Conservation (phyloP, 2,888 invertebrate genomes). For the Drosophila pseudotalamancana region DNA sequence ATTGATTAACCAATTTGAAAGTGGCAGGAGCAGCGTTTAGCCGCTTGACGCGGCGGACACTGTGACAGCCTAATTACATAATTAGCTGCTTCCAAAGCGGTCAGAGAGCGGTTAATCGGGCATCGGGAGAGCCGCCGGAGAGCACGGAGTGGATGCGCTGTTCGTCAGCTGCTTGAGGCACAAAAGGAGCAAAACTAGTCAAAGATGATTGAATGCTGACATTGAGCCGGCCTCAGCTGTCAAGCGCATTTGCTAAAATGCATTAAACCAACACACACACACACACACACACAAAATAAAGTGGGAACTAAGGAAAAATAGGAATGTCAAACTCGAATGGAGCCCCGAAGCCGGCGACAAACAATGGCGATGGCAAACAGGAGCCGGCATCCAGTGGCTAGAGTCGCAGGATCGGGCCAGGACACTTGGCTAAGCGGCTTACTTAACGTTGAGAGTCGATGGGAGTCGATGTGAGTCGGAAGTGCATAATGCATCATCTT, state of each 20-base stretch:
- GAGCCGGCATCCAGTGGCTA: slow-evolving; percentile 18
- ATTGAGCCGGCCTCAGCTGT: slow-evolving; percentile 63
- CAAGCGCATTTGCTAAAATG: slow-evolving; percentile 68
- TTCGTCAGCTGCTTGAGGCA: slow-evolving; percentile 55
- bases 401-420: slow-evolving; percentile 32
- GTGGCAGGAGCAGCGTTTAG: slow-evolving; percentile 51
- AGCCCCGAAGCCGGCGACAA: slow-evolving; percentile 30
- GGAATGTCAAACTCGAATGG: slow-evolving; percentile 42
- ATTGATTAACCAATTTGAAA: slow-evolving; percentile 59
- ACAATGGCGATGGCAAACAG: slow-evolving; percentile 14
- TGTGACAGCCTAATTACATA: slow-evolving; percentile 81
- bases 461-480: slow-evolving; percentile 48
- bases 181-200: slow-evolving; percentile 33
- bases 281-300: not conserved
- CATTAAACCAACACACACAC: slow-evolving; percentile 48
- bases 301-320: slow-evolving; percentile 16
- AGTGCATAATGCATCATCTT: slow-evolving; percentile 78
- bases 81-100: slow-evolving; percentile 74
- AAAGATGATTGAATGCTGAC: slow-evolving; percentile 66
- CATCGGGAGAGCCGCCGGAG: not conserved
- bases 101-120: slow-evolving; percentile 35
- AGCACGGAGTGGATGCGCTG: slow-evolving; percentile 11
- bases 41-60: slow-evolving; percentile 53
- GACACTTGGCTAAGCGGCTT: slow-evolving; percentile 77
- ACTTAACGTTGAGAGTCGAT: slow-evolving; percentile 27